Evolutionary conservation across 64 coral and sea anemone genomes (phyloP), one percentile per base, ranked within the genome.

Genomic region (Acropora tenuis): DNA sequence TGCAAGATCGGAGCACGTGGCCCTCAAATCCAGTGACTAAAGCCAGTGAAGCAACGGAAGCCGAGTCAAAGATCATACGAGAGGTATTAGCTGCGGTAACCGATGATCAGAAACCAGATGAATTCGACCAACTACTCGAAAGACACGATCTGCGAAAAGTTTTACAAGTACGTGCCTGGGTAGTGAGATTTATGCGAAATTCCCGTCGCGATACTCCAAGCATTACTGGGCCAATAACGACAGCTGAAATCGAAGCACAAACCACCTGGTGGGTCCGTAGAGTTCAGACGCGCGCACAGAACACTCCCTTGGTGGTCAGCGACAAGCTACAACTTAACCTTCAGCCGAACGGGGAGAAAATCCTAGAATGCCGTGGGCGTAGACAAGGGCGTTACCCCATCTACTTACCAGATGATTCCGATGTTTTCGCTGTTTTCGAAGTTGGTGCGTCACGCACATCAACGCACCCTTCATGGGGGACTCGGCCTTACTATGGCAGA

Each of bases 401-500:
- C 43, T 86, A 86, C 90, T 47, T 92, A 43, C 90, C 90, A 8
- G 53, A 92, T 69, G 73, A 77, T 30, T 78, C 41, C 30, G 30
- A 30, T 40, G 6, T 69, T 41, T 86, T 86, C 69, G 86, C 82
- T 3, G 68, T 30, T 30, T 30, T 30, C 18, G 8, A 48, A 73
- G 42, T 41, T 93, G 2, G 78, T 94, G 1, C 55, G 17, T 6
- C 20, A 69, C 8, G 48, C 78, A 3, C 92, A 94, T 74, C 42
- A 65, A 41, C 8, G 42, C 1, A 94, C 92, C n/a, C 57, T 94
- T 18, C 92, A 89, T 44, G 79, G 92, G 78, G 92, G 92, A 77
- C 43, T 89, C 0, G 45, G 50, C 50, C 8, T 94, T 9, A 89
- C 86, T 6, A 94, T 88, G 92, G 71, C 92, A 30, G 82, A 89